Percentiles rank a stretch among this genome's conserved stretches.
These are phyloP conservation scores for Branchipolynoe longqiensis DNA, from an alignment of 2,888 invertebrate genomes.

Conservation along the genomic window DNA sequence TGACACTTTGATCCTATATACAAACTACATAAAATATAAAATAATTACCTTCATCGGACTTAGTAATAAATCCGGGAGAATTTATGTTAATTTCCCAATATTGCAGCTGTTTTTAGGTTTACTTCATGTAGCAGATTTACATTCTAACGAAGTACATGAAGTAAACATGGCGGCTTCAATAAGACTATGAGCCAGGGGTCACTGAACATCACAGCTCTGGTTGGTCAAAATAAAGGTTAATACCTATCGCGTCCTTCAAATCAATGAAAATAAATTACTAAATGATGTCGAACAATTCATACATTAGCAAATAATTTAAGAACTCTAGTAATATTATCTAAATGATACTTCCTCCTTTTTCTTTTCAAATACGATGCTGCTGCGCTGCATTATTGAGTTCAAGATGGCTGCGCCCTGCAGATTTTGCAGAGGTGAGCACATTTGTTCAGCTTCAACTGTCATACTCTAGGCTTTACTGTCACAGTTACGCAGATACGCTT, in stretches of 20 bases:
- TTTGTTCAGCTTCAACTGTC: background rate
- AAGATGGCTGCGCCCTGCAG: constrained; percentile 57
- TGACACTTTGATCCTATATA: background rate
- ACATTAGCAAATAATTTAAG: background rate
- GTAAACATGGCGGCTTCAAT: constrained; percentile 59
- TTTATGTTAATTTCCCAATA: constrained; percentile 9
- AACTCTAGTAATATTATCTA: background rate
- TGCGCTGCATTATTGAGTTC: background rate
- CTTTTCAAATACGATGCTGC: constrained; percentile 2
- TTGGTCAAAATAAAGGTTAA: background rate
- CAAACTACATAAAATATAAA: background rate
- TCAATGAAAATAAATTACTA: background rate
- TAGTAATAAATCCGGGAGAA: background rate
- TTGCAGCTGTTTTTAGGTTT: constrained; percentile 24
- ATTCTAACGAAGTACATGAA: constrained; percentile 58
- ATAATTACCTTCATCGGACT: constrained; percentile 45
- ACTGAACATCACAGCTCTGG: background rate
- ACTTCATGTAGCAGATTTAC: constrained; percentile 56
- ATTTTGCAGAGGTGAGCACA: constrained; percentile 27
- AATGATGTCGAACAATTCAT: background rate
- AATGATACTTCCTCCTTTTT: background rate
- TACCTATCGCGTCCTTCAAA: background rate
- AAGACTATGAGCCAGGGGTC: background rate
- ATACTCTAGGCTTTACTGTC: no score
- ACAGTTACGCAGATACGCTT: background rate